A percentile compares a stretch with the other conserved stretches of the same genome.
phyloP scores from a whole-genome alignment of 2,113 vertebrate species.

The Nibea coibor region DNA sequence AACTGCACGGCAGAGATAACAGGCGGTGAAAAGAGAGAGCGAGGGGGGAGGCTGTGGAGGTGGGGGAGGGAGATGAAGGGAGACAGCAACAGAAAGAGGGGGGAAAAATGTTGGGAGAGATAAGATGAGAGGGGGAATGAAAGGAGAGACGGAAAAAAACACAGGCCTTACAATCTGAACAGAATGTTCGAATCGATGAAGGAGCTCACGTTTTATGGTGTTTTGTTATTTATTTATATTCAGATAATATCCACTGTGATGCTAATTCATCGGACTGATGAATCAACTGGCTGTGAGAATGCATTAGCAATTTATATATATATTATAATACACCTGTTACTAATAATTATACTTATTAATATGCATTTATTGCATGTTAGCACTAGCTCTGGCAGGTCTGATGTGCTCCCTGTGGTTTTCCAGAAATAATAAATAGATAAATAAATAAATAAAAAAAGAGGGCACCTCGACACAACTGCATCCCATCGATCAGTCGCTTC shows the following conservation, averaged over 20 bases:
- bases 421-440: constrained; percentile 64
- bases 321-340: not conserved
- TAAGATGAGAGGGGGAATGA: constrained; percentile 55
- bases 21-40: constrained; percentile 50
- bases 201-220: not conserved
- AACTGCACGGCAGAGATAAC: constrained; percentile 79
- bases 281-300: not conserved
- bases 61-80: constrained; percentile 47
- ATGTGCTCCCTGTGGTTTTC: not conserved
- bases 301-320: not conserved
- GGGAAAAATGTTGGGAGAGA: constrained; percentile 45
- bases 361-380: not conserved
- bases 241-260: not conserved
- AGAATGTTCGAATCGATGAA: constrained; percentile 21
- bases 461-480: constrained; percentile 53
- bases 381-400: not conserved
- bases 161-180: constrained; percentile 24
- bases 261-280: not conserved
- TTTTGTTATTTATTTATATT: not conserved
- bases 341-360: not conserved
- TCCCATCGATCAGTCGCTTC: constrained; percentile 55
- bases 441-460: not conserved
- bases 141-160: not conserved
- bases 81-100: constrained; percentile 58
- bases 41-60: not conserved